Conservation (phyloP, 2,888 invertebrate species). For the Rhingia rostrata region DNA sequence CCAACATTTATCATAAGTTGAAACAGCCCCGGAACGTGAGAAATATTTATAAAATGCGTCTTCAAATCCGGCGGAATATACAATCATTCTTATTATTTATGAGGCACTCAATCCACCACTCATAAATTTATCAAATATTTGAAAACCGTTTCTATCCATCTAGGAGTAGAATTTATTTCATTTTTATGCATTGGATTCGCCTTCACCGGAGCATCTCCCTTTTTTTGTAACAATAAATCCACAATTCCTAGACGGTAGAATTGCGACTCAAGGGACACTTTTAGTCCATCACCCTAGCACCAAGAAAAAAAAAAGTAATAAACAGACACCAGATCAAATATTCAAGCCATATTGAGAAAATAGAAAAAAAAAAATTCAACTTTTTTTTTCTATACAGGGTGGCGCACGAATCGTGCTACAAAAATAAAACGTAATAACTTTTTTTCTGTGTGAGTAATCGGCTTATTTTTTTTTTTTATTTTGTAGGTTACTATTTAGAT, state of each 20-base stretch:
- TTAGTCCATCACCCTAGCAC: neutral
- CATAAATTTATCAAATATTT: too few species aligned
- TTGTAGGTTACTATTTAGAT: too few species aligned
- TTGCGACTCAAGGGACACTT: constrained; percentile 12
- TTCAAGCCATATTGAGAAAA: neutral
- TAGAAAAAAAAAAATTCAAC: neutral
- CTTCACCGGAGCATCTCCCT: neutral
- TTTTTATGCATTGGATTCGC: neutral
- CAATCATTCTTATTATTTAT: neutral
- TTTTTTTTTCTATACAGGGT: neutral
- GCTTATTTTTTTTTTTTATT: too few species aligned
- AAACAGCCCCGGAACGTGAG: too few species aligned
- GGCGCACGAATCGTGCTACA: too few species aligned
- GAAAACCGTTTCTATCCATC: too few species aligned
- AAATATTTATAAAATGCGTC: too few species aligned
- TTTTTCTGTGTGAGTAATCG: too few species aligned
- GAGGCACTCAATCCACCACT: neutral
- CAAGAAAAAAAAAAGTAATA: neutral
- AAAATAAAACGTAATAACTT: too few species aligned
- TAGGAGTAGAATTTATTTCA: neutral
- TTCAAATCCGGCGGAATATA: too few species aligned
- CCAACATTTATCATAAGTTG: too few species aligned
- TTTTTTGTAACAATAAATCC: constrained; percentile 22
- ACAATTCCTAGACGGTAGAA: constrained; percentile 9
- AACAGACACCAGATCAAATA: neutral